A percentile compares a stretch with the other conserved stretches of the same genome.
phyloP scores from a whole-genome alignment of 1,140 invertebrate genomes.

The Daktulosphaira vitifoliae region DNA sequence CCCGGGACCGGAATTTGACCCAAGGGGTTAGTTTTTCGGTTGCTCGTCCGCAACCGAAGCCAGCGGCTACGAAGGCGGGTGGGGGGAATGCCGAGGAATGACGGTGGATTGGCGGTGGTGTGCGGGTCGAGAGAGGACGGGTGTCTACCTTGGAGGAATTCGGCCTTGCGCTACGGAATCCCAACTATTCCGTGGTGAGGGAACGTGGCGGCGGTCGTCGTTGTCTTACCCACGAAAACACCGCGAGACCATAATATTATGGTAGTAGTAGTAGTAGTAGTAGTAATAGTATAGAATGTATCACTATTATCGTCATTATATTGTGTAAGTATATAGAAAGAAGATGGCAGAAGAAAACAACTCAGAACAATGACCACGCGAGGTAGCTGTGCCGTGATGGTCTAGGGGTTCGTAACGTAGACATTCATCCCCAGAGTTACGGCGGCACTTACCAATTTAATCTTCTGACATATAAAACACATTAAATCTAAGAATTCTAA shows the following conservation, averaged over 20 bases:
- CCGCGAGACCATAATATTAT: neutral
- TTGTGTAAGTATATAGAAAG: neutral
- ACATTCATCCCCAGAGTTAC: no score
- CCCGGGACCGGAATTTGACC: conserved; percentile 24
- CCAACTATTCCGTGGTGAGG: conserved; percentile 16
- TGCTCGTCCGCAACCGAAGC: conserved; percentile 6
- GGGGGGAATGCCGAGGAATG: neutral
- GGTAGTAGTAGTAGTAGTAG: neutral
- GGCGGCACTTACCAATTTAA: no score
- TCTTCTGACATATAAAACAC: no score
- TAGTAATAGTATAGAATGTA: neutral
- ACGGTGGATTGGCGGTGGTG: no score
- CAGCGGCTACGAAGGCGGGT: neutral
- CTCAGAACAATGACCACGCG: neutral
- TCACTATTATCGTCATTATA: neutral
- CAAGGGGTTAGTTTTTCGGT: conserved; percentile 32
- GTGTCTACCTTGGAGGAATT: conserved; percentile 33
- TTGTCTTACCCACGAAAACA: neutral
- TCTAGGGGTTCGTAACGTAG: neutral
- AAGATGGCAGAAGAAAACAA: neutral
- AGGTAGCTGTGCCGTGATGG: neutral
- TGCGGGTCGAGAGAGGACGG: conserved; percentile 1
- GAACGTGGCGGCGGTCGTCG: neutral
- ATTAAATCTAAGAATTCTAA: no score
- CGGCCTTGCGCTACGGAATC: conserved; percentile 32